Evolutionary conservation across 2,888 invertebrate genomes (phyloP).

Genomic region (Argyresthia albistria): DNA sequence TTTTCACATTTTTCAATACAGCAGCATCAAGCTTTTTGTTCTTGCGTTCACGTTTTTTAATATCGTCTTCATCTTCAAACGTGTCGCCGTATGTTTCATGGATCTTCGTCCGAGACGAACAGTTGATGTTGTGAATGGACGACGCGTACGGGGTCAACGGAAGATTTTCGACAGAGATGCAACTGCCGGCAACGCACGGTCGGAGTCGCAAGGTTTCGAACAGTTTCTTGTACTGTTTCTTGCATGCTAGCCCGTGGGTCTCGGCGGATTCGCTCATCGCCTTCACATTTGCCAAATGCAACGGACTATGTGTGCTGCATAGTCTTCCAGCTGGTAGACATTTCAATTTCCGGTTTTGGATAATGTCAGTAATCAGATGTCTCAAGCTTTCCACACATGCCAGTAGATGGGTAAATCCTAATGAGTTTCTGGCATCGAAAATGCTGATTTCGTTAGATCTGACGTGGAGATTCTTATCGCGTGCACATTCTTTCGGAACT

Average conservation of each 20-base stretch:
- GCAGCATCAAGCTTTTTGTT: background rate
- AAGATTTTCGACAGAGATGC: background rate
- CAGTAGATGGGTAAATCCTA: no score
- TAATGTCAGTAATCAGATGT: no score
- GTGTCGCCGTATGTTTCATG: background rate
- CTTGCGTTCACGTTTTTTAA: background rate
- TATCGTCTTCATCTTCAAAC: background rate
- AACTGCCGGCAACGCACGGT: background rate
- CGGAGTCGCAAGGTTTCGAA: background rate
- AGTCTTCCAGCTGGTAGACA: no score
- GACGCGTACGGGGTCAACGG: background rate
- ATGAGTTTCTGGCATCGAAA: no score
- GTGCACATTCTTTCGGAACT: background rate
- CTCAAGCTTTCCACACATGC: no score
- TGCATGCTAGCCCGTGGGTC: background rate
- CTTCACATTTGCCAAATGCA: no score
- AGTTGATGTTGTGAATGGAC: background rate
- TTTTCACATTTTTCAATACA: background rate
- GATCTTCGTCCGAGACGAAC: background rate
- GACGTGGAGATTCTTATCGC: no score
- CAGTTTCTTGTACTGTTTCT: background rate
- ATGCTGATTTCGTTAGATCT: no score
- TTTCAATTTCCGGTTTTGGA: no score
- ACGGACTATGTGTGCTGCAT: no score
- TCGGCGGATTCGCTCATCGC: background rate